Evolutionary conservation across 1,140 invertebrate genomes (phyloP), one percentile per base, ranked within the genome.

Genomic region (Ooceraea biroi): DNA sequence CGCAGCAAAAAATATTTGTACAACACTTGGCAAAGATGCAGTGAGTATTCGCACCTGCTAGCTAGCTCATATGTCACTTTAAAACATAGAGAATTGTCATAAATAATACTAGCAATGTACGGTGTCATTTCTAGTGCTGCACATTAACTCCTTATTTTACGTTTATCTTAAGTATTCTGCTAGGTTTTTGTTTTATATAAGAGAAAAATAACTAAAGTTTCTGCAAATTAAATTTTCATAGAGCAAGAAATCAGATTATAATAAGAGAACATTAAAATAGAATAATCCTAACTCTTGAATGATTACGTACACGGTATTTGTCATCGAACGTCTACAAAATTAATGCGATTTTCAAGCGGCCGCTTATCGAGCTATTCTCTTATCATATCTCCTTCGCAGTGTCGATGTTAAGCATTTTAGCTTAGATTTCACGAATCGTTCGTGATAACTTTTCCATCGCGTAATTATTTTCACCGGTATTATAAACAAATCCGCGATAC

Each of bases 311-410:
- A 19, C 12, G 11, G n/a, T 5, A 1, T 61, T 11, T 50, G 25
- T 50, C 44, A 41, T 76, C 50, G 36, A 36, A 25, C 19, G 27
- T 11, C 44, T 48, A 4, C 14, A 44, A 77, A 76, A 77, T 65
- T 65, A 41, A 36, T n/a, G 8, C 41, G 22, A 19, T 7, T 63
- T 36, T 22, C 27, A 63, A 77, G 1, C 12, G 30, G 14, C 5
- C 7, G 41, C 22, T 77, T 76, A 65, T 77, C 73, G 27, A 65
- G 12, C 12, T 50, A 25, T 10, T 50, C 44, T 65, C 60, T 65
- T 77, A 77, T 76, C 73, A 76, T 76, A 76, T 77, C 46, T 76
- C 5, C n/a, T n/a, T n/a, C 12, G 25, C 61, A 25, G 72, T 76
- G 72, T 19, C 41, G 46, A 66, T 19, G 58, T 55, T 66, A 66